A percentile compares a stretch with the other conserved stretches of the same genome.
Conservation (phyloP, 2,888 invertebrate species). For the Drosophila hamatofila region DNA sequence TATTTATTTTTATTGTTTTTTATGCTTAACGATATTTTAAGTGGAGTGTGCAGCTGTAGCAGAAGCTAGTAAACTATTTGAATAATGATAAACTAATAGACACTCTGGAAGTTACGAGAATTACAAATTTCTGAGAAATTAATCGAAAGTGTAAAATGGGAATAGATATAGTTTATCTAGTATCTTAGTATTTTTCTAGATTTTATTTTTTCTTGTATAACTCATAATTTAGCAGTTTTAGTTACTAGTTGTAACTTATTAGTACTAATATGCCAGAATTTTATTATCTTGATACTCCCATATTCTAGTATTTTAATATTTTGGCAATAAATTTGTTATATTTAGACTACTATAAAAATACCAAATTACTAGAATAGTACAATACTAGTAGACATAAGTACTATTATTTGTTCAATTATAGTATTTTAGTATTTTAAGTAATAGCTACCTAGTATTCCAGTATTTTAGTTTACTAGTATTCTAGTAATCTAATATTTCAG, state of each 20-base stretch:
- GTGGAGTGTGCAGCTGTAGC: slow-evolving; percentile 64
- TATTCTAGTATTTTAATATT: neutral
- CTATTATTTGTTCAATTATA: too few relatives aligned
- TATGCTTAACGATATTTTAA: slow-evolving; percentile 80
- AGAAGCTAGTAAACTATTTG: slow-evolving; percentile 18
- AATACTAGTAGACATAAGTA: too few relatives aligned
- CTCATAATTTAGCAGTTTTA: too few relatives aligned
- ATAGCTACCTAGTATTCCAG: neutral
- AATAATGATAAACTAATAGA: neutral
- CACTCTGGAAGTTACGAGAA: slow-evolving; percentile 5
- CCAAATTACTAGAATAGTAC: too few relatives aligned
- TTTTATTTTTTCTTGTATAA: neutral
- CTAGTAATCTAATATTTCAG: neutral
- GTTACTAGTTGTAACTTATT: too few relatives aligned
- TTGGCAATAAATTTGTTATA: too few relatives aligned
- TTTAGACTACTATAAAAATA: too few relatives aligned
- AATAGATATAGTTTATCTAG: too few relatives aligned
- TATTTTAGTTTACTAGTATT: neutral
- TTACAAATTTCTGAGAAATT: neutral
- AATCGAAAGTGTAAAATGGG: neutral
- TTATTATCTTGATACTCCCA: neutral
- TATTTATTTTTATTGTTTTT: slow-evolving; percentile 78
- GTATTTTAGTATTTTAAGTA: too few relatives aligned
- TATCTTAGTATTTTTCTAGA: neutral
- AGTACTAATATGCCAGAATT: neutral